Evolutionary conservation across 2,797 vertebrate genomes (phyloP), one percentile per base, ranked within the genome.

Genomic region (Sebastes elongatus): DNA sequence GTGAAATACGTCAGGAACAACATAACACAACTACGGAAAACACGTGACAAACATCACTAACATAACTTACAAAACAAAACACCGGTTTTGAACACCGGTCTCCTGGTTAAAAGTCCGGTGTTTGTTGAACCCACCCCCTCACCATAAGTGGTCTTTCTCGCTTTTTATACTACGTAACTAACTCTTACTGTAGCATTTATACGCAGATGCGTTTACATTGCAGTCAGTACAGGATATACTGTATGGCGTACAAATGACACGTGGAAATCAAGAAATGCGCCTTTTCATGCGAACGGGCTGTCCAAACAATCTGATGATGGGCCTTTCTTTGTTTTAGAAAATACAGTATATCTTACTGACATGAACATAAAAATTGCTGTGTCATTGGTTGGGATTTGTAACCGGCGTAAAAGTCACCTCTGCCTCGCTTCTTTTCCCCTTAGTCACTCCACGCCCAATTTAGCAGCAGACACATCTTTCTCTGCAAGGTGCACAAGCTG

Each of bases 401-500:
- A 83, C 74, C 4, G 23, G 65, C 20, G 62, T 76, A 81, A 87
- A 92, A 93, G 92, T 94, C 91, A 92, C 92, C 83, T 78, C 90
- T 88, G 86, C 71, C 83, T 78, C 49, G 76, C 78, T 87, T 75
- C 81, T 85, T 86, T 91, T 91, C 80, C 82, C 85, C 89, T 92
- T 87, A 92, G 92, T 94, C 92, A 94, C 88, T 77, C 74, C 78
- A 71, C 2, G 67, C 90, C 84, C 33, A 84, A 86, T 93, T 91
- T 93, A 94, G 92, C 92, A 87, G 71, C 87, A 85, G 82, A 25
- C 82, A 89, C 89, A 87, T 93, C 90, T 89, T 89, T 85, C 86
- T 84, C 88, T 90, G 91, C 90, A 90, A 89, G 86, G 90, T 90
- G 90, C 88, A 88, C 90, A 87, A 63, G 86, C 87, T 84, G 88